Evolutionary conservation across 2,113 vertebrate species (phyloP).

Genomic region (Psittacara wagleri): DNA sequence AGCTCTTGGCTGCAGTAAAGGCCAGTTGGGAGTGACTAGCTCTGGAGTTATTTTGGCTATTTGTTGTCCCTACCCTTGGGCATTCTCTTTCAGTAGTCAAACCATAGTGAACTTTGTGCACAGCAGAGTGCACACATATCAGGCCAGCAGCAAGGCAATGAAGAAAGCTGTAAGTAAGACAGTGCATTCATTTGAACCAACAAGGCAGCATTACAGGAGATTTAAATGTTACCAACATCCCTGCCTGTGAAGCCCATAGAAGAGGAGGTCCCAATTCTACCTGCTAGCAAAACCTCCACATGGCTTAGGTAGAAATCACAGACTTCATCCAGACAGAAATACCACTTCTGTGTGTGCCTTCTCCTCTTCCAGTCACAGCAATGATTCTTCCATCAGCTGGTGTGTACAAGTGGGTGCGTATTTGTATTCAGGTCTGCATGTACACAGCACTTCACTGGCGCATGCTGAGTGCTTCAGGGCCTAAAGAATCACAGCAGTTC

Average conservation of each 20-base stretch:
- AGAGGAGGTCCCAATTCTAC: background rate
- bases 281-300: background rate
- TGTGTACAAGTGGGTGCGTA: background rate
- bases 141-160: background rate
- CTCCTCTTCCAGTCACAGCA: background rate
- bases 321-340: background rate
- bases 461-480: background rate
- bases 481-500: background rate
- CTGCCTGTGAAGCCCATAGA: background rate
- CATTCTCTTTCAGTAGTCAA: background rate
- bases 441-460: background rate
- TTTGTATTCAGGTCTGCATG: background rate
- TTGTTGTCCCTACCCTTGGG: background rate
- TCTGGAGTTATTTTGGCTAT: conserved; percentile 1
- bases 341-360: background rate
- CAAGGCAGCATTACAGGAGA: background rate
- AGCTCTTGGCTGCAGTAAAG: conserved; percentile 31
- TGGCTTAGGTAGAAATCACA: background rate
- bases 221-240: background rate
- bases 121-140: background rate
- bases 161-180: background rate
- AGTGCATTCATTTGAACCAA: background rate
- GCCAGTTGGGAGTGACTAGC: conserved; percentile 3
- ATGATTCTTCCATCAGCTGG: background rate
- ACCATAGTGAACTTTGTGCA: background rate